These are phyloP conservation scores for Hassar affinis DNA, from an alignment of 2,113 vertebrate genomes.

Conservation along the genomic window DNA sequence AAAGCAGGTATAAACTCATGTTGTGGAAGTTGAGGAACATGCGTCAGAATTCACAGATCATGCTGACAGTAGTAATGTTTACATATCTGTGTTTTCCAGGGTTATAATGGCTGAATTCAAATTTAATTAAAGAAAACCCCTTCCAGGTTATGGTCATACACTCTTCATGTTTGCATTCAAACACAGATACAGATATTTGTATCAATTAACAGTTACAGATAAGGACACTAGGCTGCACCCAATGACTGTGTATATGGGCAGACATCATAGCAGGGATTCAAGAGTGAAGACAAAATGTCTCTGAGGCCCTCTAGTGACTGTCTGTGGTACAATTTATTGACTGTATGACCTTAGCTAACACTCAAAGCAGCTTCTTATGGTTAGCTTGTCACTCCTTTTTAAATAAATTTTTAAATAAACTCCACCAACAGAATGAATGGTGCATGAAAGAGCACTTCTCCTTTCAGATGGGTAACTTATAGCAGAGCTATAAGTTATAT, in stretches of 20 bases:
- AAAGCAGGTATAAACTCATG: not conserved
- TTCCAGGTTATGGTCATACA: not conserved
- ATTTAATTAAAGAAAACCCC: not conserved
- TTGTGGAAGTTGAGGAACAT: not conserved
- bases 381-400: too few species aligned
- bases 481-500: too few species aligned
- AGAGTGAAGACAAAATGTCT: not conserved
- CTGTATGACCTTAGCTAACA: too few species aligned
- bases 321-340: not conserved
- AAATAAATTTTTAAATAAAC: too few species aligned
- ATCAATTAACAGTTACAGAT: not conserved
- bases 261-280: not conserved
- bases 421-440: too few species aligned
- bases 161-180: not conserved
- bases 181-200: not conserved
- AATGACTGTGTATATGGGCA: not conserved
- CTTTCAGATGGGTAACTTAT: too few species aligned
- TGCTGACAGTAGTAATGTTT: not conserved
- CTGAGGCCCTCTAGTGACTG: not conserved
- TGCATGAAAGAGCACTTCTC: too few species aligned
- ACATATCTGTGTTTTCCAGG: not conserved
- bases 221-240: not conserved
- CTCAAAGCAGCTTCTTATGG: too few species aligned
- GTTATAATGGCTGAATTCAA: not conserved
- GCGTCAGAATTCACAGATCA: too few species aligned